Evolutionary conservation across 2,797 vertebrate species (phyloP).

Genomic region (Pseudotriccus pelzelni): DNA sequence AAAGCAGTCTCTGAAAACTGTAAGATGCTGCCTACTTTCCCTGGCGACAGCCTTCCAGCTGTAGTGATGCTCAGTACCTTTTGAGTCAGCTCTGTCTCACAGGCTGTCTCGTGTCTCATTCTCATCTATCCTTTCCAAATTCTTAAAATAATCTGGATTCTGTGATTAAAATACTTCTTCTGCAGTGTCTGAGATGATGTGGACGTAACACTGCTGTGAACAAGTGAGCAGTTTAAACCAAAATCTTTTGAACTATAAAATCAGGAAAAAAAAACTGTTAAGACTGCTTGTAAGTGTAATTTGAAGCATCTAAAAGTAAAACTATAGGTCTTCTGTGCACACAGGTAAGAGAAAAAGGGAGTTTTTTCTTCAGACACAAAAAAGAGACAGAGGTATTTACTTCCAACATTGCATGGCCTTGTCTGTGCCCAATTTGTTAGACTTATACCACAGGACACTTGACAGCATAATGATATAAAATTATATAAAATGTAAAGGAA

Average conservation of each 20-base stretch:
- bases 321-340: background rate
- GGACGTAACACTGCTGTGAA: background rate
- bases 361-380: background rate
- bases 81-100: background rate
- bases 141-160: background rate
- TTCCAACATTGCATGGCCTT: background rate
- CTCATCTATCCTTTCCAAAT: background rate
- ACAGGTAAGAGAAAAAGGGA: background rate
- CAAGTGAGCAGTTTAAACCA: background rate
- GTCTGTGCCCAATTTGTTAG: background rate
- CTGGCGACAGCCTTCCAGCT: background rate
- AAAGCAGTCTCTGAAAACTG: background rate
- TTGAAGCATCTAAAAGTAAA: background rate
- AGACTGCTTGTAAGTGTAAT: background rate
- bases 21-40: background rate
- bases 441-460: background rate
- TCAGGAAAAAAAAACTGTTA: background rate
- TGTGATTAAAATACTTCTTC: background rate
- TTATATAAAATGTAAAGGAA: conserved; percentile 47
- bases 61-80: background rate
- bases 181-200: background rate
- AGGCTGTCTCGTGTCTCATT: background rate
- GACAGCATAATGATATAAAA: conserved; percentile 58
- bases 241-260: background rate
- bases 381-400: background rate